phyloP scores from a whole-genome alignment of 37 sponge, comb jelly and placozoan species.

The Aphrocallistes beatrix region DNA sequence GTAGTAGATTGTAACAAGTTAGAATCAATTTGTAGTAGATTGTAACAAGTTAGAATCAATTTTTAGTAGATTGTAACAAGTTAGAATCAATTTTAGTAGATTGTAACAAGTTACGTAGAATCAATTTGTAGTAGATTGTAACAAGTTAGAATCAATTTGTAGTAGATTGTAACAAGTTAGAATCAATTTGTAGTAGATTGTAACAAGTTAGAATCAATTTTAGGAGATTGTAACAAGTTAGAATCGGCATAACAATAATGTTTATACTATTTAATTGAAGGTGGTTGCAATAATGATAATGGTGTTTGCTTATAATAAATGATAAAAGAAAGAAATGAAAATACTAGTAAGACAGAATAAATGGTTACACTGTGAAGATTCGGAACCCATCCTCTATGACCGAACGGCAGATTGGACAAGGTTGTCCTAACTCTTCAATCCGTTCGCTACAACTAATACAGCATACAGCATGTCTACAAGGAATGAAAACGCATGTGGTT shows the following conservation, averaged over 20 bases:
- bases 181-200: no score
- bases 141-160: no score
- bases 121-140: no score
- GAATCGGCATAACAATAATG: neutral
- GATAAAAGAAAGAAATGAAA: neutral
- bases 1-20: no score
- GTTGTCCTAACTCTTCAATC: slow-evolving; percentile 12
- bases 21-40: no score
- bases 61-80: no score
- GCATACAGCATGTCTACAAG: slow-evolving; percentile 18
- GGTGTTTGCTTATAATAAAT: neutral
- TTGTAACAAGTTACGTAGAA: no score
- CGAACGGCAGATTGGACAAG: neutral
- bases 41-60: no score
- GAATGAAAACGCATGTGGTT: slow-evolving; percentile 19
- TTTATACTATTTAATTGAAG: neutral
- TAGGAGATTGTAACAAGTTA: neutral
- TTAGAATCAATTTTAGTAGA: no score
- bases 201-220: neutral
- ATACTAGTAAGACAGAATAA: slow-evolving; percentile 10
- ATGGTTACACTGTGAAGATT: slow-evolving; percentile 9
- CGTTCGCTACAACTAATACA: neutral
- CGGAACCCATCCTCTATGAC: slow-evolving; percentile 12
- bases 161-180: no score
- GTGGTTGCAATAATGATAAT: neutral